Base-by-base conservation (phyloP, 2,888 invertebrate species). In the Mellilla xanthometata region DNA sequence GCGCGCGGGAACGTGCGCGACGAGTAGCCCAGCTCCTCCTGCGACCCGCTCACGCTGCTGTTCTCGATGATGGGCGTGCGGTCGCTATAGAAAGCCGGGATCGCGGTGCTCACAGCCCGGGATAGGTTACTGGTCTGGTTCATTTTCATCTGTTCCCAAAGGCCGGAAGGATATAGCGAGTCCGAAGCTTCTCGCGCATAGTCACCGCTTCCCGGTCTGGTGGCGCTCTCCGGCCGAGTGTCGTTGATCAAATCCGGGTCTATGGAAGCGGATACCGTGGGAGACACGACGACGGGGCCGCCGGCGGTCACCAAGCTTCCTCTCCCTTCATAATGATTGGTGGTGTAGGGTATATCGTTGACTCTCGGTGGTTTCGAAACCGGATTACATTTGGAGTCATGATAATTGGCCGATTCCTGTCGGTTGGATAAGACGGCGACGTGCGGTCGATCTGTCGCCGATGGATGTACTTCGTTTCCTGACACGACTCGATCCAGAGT, bases 181-280 rank as follows among this genome's bases (percentile, higher is more conserved):
- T 95, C 95, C 49, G 93, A 92, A 49, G 91, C 92, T 60, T 94
- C 94, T 26, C 94, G 91, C 57, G 93, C 94, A 70, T 95, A 95
- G 64, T 95, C 95, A n/a, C 95, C 95, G 63, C 94, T 95, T 39
- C 92, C 92, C 39, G 93, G 93, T 45, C 93, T 83, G 45, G 59
- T 69, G 34, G 59, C 81, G 50, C 92, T 93, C 47, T 92, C 91
- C 33, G 93, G 91, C 73, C 93, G 92, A 2, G 96, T 95, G 69
- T 96, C 96, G 67, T 95, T 95, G 66, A 96, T 96, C 54, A 96
- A 90, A 77, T 96, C 96, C 2, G 96, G 96, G 76, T 96, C 95
- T 64, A 96, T 96, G 62, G 93, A 91, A 53, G 93, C 93, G 56
- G 94, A 92, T 26, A 93, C 93, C 27, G 94, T 93, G 22, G 95